Percentiles rank a stretch among this genome's conserved stretches.
These are phyloP conservation scores for Sebastes minor DNA, from an alignment of 2,797 vertebrate species.

Conservation along the genomic window DNA sequence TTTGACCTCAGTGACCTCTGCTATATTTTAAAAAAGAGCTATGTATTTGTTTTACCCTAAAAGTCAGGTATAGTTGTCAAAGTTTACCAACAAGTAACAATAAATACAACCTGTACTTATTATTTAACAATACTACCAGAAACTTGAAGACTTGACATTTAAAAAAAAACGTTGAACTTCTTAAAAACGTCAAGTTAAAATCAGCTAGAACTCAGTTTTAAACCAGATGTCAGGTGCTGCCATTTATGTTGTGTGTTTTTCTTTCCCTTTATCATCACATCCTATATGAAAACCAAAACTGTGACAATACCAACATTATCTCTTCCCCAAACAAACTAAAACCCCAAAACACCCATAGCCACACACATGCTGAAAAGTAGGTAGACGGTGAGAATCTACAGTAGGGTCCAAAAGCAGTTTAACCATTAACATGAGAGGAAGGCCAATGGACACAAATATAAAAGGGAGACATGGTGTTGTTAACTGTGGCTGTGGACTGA, in stretches of 20 bases:
- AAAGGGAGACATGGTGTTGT: not conserved
- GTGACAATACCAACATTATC: not conserved
- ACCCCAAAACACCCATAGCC: not conserved
- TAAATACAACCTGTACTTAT: not conserved
- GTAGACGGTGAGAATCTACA: not conserved
- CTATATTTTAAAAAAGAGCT: not conserved
- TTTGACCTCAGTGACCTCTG: not conserved
- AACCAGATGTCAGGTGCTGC: not conserved
- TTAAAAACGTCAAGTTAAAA: slow-evolving; percentile 1
- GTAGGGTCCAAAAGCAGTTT: not conserved
- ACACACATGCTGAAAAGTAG: slow-evolving; percentile 5
- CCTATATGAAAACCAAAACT: slow-evolving; percentile 6
- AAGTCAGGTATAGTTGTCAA: not conserved
- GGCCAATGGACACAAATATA: not conserved
- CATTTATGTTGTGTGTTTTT: slow-evolving; percentile 17
- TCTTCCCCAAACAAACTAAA: not conserved
- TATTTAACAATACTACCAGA: not conserved
- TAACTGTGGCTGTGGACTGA: not conserved
- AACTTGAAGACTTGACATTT: not conserved
- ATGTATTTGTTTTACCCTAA: not conserved
- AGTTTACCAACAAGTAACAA: not conserved
- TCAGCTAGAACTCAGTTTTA: not conserved
- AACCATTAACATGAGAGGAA: not conserved
- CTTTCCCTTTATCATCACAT: slow-evolving; percentile 46
- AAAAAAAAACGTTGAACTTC: not conserved